These are phyloP conservation scores for Gymnothorax reevesii DNA, from an alignment of 2,797 vertebrate genomes.

Conservation along the genomic window DNA sequence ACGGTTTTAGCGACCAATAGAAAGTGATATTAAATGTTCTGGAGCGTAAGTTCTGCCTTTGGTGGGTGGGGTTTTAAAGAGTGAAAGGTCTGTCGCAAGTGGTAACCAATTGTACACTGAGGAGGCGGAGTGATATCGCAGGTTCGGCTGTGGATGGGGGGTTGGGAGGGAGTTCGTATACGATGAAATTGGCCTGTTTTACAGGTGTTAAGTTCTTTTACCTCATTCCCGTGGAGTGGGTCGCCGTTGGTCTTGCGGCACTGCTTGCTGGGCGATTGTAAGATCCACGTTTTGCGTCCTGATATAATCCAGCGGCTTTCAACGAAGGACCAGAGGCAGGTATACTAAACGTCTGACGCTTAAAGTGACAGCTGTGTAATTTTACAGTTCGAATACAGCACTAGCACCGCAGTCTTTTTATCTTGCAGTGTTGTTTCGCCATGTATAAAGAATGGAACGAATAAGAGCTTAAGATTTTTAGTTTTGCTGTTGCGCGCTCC, in stretches of 20 bases:
- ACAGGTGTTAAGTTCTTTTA: constrained; percentile 63
- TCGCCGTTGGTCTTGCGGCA: background rate
- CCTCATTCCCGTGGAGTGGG: background rate
- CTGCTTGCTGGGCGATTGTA: constrained; percentile 36
- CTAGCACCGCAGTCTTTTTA: background rate
- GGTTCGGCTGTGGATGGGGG: constrained; percentile 22
- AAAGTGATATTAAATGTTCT: background rate
- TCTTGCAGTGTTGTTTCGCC: background rate
- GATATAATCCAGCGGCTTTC: background rate
- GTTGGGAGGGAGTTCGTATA: background rate
- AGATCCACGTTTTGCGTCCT: constrained; percentile 31
- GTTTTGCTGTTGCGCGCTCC: background rate
- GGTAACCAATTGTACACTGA: constrained; percentile 19
- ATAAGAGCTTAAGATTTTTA: background rate
- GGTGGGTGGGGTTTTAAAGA: background rate
- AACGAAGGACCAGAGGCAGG: constrained; percentile 47
- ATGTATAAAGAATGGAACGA: constrained; percentile 1
- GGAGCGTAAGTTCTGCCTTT: background rate
- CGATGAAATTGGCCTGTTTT: constrained; percentile 31
- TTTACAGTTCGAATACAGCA: background rate
- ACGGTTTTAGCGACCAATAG: constrained; percentile 19
- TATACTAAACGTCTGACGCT: constrained; percentile 41
- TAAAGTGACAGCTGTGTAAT: constrained; percentile 28
- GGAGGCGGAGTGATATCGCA: constrained; percentile 53
- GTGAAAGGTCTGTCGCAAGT: background rate